Percentiles rank a stretch among this genome's conserved stretches.
These are phyloP conservation scores for Trichosurus vulpecula DNA, from an alignment of 2,797 vertebrate genomes.

Conservation along the genomic window DNA sequence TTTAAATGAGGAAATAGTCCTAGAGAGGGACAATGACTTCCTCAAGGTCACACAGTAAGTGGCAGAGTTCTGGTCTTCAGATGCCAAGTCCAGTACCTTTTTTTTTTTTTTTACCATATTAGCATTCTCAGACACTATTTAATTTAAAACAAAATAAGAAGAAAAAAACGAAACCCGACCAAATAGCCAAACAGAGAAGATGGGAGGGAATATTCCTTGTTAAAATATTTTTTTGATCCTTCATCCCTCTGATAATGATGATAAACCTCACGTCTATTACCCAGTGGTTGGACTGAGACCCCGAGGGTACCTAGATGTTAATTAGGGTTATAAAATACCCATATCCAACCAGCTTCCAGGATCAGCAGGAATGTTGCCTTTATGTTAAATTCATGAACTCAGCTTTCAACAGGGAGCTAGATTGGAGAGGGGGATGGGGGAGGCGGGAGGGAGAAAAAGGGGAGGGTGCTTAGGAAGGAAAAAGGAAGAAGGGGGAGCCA, in stretches of 20 bases:
- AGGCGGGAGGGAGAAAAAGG: background rate
- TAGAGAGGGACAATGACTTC: background rate
- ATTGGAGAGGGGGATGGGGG: background rate
- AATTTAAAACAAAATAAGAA: background rate
- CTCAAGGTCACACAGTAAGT: background rate
- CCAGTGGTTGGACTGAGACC: conserved; percentile 27
- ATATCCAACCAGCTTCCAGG: conserved; percentile 42
- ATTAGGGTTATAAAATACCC: conserved; percentile 72
- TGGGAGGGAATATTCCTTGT: background rate
- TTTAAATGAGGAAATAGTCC: background rate
- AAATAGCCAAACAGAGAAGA: background rate
- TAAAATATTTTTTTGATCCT: background rate
- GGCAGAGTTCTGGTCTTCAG: background rate
- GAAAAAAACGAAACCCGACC: background rate
- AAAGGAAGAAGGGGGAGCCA: background rate
- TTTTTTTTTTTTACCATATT: background rate
- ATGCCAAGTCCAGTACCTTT: background rate
- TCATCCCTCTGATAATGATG: background rate
- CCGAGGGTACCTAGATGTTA: conserved; percentile 46
- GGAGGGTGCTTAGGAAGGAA: background rate
- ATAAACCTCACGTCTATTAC: background rate
- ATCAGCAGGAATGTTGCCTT: conserved; percentile 6
- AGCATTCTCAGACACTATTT: background rate
- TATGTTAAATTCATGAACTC: conserved; percentile 36
- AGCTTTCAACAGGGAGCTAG: conserved; percentile 32